Evolutionary conservation across 2,888 invertebrate species (phyloP).

Genomic region (Drosophila mettleri): DNA sequence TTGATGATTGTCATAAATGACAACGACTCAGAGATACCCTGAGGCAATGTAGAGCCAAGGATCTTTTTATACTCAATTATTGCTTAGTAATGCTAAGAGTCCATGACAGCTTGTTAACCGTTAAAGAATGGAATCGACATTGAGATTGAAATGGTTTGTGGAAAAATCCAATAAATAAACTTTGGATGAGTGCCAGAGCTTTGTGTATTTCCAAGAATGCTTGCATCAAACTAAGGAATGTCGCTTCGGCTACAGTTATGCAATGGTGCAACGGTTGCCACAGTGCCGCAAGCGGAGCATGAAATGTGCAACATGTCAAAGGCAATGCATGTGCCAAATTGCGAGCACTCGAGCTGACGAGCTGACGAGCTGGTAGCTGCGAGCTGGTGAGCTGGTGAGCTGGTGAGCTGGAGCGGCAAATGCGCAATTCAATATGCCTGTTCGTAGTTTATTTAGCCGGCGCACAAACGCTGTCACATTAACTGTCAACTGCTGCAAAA

Average conservation of each 20-base stretch:
- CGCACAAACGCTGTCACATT: constrained; percentile 78
- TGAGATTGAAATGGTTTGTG: neutral
- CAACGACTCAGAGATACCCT: too few species aligned
- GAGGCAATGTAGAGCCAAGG: too few species aligned
- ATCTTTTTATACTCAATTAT: too few species aligned
- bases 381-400: neutral
- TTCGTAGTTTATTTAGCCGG: constrained; percentile 73
- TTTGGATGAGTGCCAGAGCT: neutral
- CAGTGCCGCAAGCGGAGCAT: constrained; percentile 17
- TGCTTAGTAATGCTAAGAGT: too few species aligned
- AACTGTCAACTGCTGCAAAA: constrained; percentile 82
- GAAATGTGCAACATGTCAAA: constrained; percentile 31
- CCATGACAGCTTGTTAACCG: too few species aligned
- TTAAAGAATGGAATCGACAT: too few species aligned
- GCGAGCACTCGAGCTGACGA: constrained; percentile 8
- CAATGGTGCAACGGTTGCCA: neutral
- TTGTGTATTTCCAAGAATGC: neutral
- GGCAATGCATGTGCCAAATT: constrained; percentile 8
- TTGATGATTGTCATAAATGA: too few species aligned
- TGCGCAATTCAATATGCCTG: constrained; percentile 78
- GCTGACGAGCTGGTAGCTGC: too few species aligned
- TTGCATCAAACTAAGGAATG: neutral
- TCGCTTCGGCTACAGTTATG: neutral
- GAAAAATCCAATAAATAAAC: constrained; percentile 1
- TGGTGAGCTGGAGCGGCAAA: constrained; percentile 14